Conservation (phyloP, 2,888 invertebrate genomes). For the Cinara cedri region DNA sequence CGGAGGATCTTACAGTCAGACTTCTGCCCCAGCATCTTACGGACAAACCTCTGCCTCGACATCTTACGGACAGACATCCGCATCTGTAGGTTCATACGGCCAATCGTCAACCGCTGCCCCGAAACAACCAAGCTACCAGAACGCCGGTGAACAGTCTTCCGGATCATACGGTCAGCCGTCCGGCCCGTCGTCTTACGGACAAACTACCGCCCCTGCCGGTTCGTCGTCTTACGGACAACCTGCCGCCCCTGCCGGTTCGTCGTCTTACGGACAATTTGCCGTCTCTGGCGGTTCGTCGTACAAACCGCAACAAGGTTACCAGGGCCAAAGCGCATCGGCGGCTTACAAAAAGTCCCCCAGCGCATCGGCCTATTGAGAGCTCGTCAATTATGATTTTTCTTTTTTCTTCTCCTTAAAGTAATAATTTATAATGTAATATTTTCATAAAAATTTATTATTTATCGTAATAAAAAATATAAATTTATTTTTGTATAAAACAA, state of each 20-base stretch:
- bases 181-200: conserved; percentile 24
- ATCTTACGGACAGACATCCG: conserved; percentile 24
- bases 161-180: conserved; percentile 12
- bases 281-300: conserved; percentile 4
- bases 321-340: conserved; percentile 13
- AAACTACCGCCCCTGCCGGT: conserved; percentile 1
- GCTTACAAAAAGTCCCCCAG: conserved; percentile 34
- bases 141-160: background rate
- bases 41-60: background rate
- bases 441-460: conserved; percentile 18
- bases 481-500: conserved; percentile 45
- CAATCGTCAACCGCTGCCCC: conserved; percentile 20
- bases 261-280: background rate
- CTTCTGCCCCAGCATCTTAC: conserved; percentile 14
- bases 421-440: conserved; percentile 36
- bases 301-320: conserved; percentile 36
- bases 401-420: background rate
- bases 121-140: conserved; percentile 30
- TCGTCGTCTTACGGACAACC: conserved; percentile 11
- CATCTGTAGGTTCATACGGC: conserved; percentile 11
- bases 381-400: background rate
- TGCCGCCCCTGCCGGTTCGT: background rate
- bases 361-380: background rate
- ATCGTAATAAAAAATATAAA: conserved; percentile 5
- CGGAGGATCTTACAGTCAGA: conserved; percentile 1